Base-by-base conservation (phyloP, 2,113 vertebrate species). In the Muscicapa adusta region DNA sequence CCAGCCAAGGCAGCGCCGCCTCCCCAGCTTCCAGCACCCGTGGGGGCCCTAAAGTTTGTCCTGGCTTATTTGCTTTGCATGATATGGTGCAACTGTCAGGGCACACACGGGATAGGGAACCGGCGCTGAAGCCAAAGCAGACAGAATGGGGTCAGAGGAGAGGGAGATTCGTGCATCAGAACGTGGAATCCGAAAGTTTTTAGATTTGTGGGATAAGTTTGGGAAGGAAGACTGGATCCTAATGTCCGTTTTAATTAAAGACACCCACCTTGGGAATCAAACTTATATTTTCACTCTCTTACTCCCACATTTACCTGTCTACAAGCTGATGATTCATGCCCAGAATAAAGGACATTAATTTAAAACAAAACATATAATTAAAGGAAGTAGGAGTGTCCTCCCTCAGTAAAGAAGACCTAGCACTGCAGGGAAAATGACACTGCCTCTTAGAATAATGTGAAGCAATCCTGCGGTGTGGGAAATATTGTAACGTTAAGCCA, bases 381-480 rank as follows among this genome's bases (percentile, higher is more conserved):
- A 97, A 97, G 95, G 95, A 96, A 97, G 96, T 96, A 95, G 96
- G 96, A 97, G 96, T 97, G 96, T 95, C 95, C 87, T 94, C 15
- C 95, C 91, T 95, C 91, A 92, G 94, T 94, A 96, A 95, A 97
- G 97, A 95, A 93, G 93, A 93, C 96, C 96, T 40, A 96, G 94
- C 93, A 92, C 94, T 95, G 94, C 91, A 93, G 96, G 95, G 96
- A 96, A 97, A 94, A 96, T 96, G 97, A 95, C 95, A 93, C 92
- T 96, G 96, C 96, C 94, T 97, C 96, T 97, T 85, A 95, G 96
- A 96, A 96, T 93, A 93, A 96, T 94, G 93, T 97, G 97, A 97
- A 96, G 96, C 96, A 97, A 97, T 97, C 94, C 96, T 97, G 97
- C 88, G 97, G 97, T 97, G 96, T 97, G 96, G 96, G 96, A 97